Evolutionary conservation across 2,797 vertebrate genomes (phyloP).

Genomic region (Xenentodon cancila): DNA sequence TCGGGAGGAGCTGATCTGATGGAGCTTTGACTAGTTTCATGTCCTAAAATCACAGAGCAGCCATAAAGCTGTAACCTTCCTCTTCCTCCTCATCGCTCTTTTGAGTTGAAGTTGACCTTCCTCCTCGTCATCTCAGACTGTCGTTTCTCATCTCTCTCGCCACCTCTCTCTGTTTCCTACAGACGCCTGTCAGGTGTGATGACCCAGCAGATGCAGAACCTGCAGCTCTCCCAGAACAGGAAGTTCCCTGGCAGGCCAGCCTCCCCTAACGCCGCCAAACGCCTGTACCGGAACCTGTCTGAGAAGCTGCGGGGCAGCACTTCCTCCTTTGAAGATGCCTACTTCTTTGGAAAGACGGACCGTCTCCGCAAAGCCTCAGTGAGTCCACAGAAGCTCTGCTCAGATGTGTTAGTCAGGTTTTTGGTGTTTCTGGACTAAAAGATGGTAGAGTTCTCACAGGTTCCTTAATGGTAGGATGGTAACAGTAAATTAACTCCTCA

Average conservation of each 20-base stretch:
- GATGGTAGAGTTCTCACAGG: no score
- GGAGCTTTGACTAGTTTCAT: no score
- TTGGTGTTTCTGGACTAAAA: no score
- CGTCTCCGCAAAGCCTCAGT: slow-evolving; percentile 92
- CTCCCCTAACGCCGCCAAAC: slow-evolving; percentile 94
- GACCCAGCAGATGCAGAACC: slow-evolving; percentile 96
- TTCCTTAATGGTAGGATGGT: no score
- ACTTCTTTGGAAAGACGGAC: slow-evolving; percentile 89
- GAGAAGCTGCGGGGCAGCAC: slow-evolving; percentile 95
- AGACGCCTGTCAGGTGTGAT: slow-evolving; percentile 83
- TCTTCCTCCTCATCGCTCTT: no score
- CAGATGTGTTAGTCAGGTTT: no score
- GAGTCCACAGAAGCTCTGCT: slow-evolving; percentile 45
- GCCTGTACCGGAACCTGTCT: slow-evolving; percentile 94
- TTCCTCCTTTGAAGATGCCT: slow-evolving; percentile 93
- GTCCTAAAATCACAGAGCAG: no score
- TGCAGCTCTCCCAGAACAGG: slow-evolving; percentile 88
- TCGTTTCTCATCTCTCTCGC: background rate
- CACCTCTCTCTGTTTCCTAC: background rate
- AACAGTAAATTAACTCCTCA: no score
- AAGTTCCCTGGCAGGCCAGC: slow-evolving; percentile 86
- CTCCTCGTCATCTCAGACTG: no score
- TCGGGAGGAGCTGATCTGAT: no score
- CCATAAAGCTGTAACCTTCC: no score
- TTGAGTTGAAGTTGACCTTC: background rate